Percentiles rank a stretch among this genome's conserved stretches.
Evolutionary conservation across 2,113 vertebrate species (phyloP).

Genomic region (Oryzias curvinotus): DNA sequence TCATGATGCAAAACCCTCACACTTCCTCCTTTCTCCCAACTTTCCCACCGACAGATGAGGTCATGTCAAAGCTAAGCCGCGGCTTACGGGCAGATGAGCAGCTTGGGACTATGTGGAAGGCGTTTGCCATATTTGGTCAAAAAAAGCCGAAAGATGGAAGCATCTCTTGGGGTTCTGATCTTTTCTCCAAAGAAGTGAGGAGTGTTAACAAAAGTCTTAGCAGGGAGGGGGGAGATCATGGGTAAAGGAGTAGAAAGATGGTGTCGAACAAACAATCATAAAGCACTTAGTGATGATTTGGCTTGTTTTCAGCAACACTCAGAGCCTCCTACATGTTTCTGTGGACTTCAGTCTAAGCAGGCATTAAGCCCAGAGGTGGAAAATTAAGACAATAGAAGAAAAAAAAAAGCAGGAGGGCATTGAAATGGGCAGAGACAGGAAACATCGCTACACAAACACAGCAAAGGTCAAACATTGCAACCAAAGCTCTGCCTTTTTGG

Average conservation of each 20-base stretch:
- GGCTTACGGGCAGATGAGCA: slow-evolving; percentile 18
- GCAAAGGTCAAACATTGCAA: slow-evolving; percentile 52
- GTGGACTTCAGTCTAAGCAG: slow-evolving; percentile 22
- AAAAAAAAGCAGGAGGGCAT: slow-evolving; percentile 20
- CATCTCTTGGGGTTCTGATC: slow-evolving; percentile 37
- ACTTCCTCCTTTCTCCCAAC: slow-evolving; percentile 26
- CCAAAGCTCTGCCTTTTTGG: slow-evolving; percentile 29
- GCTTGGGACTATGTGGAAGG: slow-evolving; percentile 15
- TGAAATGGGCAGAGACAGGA: slow-evolving; percentile 11
- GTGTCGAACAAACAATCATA: slow-evolving; percentile 14
- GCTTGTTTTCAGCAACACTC: slow-evolving; percentile 30
- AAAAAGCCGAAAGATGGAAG: slow-evolving; percentile 45
- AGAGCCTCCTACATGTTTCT: slow-evolving; percentile 31
- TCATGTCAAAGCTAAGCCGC: slow-evolving; percentile 42
- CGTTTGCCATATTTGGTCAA: slow-evolving; percentile 57
- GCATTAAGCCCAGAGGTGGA: slow-evolving; percentile 22
- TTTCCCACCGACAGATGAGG: slow-evolving; percentile 38
- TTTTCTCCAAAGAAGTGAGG: slow-evolving; percentile 27
- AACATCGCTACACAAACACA: slow-evolving; percentile 30
- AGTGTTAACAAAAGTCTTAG: slow-evolving; percentile 46
- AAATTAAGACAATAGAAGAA: slow-evolving; percentile 30
- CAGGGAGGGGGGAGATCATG: neutral
- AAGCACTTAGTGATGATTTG: slow-evolving; percentile 18
- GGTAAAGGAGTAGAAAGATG: slow-evolving; percentile 15
- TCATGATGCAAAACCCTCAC: slow-evolving; percentile 6